A percentile compares a stretch with the other conserved stretches of the same genome.
These are phyloP conservation scores for Fragum sueziense DNA, from an alignment of 2,888 invertebrate genomes.

Conservation along the genomic window DNA sequence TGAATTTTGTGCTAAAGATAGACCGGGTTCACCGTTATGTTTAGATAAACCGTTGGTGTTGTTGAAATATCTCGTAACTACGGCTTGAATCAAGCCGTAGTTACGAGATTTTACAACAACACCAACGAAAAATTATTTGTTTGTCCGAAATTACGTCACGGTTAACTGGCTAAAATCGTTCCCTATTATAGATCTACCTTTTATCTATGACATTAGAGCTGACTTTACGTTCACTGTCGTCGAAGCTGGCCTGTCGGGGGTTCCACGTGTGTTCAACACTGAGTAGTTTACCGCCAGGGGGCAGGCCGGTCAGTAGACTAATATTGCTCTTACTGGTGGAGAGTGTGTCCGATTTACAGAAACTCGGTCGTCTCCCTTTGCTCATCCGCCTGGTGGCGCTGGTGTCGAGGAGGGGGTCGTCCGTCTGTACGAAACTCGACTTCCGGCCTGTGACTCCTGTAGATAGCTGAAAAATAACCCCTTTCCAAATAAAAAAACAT, in stretches of 20 bases:
- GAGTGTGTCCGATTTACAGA: constrained; percentile 29
- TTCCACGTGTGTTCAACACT: constrained; percentile 37
- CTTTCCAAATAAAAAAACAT: no score
- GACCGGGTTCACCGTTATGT: no score
- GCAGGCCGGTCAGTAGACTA: constrained; percentile 34
- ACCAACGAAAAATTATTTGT: no score
- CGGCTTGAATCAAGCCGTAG: no score
- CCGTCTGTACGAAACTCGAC: background rate
- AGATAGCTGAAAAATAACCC: constrained; percentile 12
- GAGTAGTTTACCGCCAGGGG: constrained; percentile 24
- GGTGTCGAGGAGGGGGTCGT: background rate
- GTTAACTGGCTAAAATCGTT: no score
- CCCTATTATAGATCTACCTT: constrained; percentile 44
- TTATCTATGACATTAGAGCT: constrained; percentile 41
- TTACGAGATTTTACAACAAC: no score
- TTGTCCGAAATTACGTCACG: no score
- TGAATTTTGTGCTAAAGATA: no score
- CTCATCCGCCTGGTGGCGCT: background rate
- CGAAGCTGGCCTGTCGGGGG: constrained; percentile 27
- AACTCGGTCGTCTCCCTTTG: constrained; percentile 35
- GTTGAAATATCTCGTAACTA: no score
- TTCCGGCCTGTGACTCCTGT: background rate
- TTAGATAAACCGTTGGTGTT: no score
- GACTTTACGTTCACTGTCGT: background rate
- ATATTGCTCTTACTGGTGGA: constrained; percentile 25